Conservation (phyloP, 2,797 vertebrate genomes). For the Channallabes apus region DNA sequence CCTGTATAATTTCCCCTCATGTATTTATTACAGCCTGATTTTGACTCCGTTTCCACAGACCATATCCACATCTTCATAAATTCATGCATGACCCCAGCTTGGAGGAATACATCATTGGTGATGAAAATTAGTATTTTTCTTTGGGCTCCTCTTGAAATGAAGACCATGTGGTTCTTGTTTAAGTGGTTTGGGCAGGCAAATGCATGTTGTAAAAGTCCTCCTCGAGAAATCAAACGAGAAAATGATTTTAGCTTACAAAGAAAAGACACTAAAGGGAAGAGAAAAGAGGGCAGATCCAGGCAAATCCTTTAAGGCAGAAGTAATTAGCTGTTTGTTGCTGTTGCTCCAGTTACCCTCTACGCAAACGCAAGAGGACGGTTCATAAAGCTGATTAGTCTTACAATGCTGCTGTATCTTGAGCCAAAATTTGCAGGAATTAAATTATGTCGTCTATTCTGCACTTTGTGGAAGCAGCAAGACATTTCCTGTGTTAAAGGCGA, state of each 20-base stretch:
- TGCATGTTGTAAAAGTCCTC: constrained; percentile 43
- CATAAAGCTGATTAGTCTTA: constrained; percentile 22
- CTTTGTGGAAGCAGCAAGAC: constrained; percentile 71
- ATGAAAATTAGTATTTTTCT: constrained; percentile 58
- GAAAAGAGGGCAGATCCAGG: constrained; percentile 33
- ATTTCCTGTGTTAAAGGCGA: constrained; percentile 76
- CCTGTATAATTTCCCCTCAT: constrained; percentile 54
- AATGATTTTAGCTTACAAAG: constrained; percentile 33
- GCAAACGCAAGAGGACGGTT: neutral
- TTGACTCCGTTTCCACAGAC: constrained; percentile 50
- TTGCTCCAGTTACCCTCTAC: constrained; percentile 23
- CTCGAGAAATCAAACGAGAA: constrained; percentile 40
- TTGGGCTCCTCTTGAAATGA: constrained; percentile 49
- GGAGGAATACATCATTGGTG: constrained; percentile 52
- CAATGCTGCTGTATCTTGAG: neutral
- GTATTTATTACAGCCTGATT: constrained; percentile 52
- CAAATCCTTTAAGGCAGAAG: constrained; percentile 34
- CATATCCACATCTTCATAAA: constrained; percentile 58
- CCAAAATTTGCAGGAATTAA: constrained; percentile 65
- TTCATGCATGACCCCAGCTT: constrained; percentile 47
- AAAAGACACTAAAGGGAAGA: constrained; percentile 18
- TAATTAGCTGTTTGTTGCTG: constrained; percentile 50
- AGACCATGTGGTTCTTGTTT: constrained; percentile 63
- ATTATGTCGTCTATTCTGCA: constrained; percentile 70
- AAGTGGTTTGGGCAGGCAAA: constrained; percentile 48